These are phyloP conservation scores for Microctenopoma steveboyesi DNA, from an alignment of 2,797 vertebrate species.

Conservation along the genomic window DNA sequence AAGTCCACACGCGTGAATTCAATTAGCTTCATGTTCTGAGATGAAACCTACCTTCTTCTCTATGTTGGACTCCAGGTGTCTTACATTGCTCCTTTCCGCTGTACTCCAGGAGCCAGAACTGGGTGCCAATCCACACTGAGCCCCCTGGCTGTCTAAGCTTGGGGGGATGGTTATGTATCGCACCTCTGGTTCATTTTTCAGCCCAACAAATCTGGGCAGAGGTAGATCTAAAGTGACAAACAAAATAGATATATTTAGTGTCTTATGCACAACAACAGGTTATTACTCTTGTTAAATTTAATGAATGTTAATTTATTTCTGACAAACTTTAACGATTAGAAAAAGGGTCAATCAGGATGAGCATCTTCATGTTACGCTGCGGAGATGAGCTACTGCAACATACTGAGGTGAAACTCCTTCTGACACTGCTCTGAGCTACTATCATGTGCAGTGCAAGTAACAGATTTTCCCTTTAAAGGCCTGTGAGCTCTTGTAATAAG, in stretches of 20 bases:
- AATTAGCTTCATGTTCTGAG: neutral
- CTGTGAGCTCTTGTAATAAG: conserved; percentile 53
- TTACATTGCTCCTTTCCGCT: conserved; percentile 83
- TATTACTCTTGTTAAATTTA: too few species aligned
- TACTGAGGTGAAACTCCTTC: neutral
- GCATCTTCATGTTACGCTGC: conserved; percentile 17
- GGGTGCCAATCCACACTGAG: conserved; percentile 70
- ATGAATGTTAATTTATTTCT: neutral
- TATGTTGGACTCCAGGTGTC: conserved; percentile 80
- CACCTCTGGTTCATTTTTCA: conserved; percentile 87
- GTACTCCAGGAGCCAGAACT: conserved; percentile 69
- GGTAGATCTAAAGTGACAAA: conserved; percentile 86
- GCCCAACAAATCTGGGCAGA: conserved; percentile 88
- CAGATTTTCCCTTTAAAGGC: conserved; percentile 25
- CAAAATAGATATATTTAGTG: too few species aligned
- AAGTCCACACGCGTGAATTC: too few species aligned
- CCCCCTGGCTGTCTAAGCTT: conserved; percentile 75
- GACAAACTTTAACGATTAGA: conserved; percentile 25
- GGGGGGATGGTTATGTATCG: conserved; percentile 76
- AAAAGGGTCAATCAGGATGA: conserved; percentile 29
- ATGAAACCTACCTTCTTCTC: conserved; percentile 86
- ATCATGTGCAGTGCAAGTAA: conserved; percentile 18
- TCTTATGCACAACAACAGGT: too few species aligned
- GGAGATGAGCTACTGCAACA: conserved; percentile 16
- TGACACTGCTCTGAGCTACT: conserved; percentile 30